These are phyloP conservation scores for Melanotaenia maccullochi DNA, from an alignment of 2,797 vertebrate genomes.

Conservation along the genomic window DNA sequence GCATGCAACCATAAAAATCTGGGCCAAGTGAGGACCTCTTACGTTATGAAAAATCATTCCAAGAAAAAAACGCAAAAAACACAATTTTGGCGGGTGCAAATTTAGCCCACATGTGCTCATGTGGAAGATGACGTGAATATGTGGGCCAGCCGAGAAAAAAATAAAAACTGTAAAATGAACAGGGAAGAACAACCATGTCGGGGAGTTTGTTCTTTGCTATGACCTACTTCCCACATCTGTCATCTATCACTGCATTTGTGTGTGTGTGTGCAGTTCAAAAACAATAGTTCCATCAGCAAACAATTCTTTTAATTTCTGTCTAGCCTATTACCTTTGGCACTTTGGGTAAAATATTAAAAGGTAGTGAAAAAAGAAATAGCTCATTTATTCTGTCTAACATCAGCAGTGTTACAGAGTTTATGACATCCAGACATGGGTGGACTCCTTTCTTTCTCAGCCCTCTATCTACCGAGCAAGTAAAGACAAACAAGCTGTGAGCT, in stretches of 20 bases:
- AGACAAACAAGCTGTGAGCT: slow-evolving; percentile 41
- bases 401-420: slow-evolving; percentile 38
- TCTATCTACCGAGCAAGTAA: slow-evolving; percentile 45
- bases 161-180: slow-evolving; percentile 43
- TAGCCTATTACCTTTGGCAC: slow-evolving; percentile 4
- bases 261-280: slow-evolving; percentile 22
- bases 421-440: slow-evolving; percentile 48
- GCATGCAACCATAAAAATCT: slow-evolving; percentile 49
- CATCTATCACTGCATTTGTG: slow-evolving; percentile 54
- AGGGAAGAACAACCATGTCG: slow-evolving; percentile 51
- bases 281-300: slow-evolving; percentile 28
- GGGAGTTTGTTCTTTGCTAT: slow-evolving; percentile 68
- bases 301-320: slow-evolving; percentile 14
- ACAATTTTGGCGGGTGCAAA: slow-evolving; percentile 68
- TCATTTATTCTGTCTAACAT: slow-evolving; percentile 20
- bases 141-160: slow-evolving; percentile 58
- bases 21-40: slow-evolving; percentile 68
- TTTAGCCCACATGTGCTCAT: slow-evolving; percentile 77
- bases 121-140: slow-evolving; percentile 55
- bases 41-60: slow-evolving; percentile 73
- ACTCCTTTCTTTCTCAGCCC: slow-evolving; percentile 34
- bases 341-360: slow-evolving; percentile 23
- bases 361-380: slow-evolving; percentile 1
- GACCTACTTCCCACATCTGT: slow-evolving; percentile 80
- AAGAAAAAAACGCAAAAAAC: slow-evolving; percentile 64